A percentile compares a stretch with the other conserved stretches of the same genome.
These are phyloP conservation scores for Pongo abelii DNA, from an alignment of 2,113 vertebrate genomes.

Conservation along the genomic window DNA sequence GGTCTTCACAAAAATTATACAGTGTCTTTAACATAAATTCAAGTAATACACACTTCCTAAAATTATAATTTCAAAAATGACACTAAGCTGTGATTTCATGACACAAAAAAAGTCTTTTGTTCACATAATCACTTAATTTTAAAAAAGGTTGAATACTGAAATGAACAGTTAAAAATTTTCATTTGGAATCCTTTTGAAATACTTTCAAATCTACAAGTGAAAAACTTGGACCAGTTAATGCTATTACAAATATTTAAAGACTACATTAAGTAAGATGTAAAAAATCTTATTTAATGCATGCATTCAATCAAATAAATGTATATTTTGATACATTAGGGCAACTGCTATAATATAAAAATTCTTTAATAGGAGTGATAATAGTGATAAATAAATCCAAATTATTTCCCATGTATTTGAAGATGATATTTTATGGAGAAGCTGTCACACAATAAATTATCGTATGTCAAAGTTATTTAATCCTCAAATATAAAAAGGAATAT, in stretches of 20 bases:
- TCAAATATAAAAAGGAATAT: neutral
- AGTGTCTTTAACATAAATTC: constrained; percentile 3
- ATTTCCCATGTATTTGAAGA: neutral
- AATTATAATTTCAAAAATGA: constrained; percentile 13
- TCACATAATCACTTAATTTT: neutral
- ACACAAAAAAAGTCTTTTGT: neutral
- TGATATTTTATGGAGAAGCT: neutral
- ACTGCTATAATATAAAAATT: too few relatives aligned
- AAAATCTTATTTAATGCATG: neutral
- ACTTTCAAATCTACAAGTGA: neutral
- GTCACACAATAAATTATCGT: neutral
- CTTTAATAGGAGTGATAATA: neutral
- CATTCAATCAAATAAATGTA: neutral
- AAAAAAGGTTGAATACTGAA: neutral
- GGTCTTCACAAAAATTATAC: neutral
- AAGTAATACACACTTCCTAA: neutral
- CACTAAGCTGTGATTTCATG: neutral
- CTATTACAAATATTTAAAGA: neutral
- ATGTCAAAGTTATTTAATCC: neutral
- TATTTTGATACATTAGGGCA: neutral
- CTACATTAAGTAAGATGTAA: neutral
- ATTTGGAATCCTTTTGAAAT: neutral
- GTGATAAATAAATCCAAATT: neutral
- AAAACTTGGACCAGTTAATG: neutral
- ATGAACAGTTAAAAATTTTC: neutral